phyloP scores from a whole-genome alignment of 2,888 invertebrate genomes.

The Protophormia terraenovae region DNA sequence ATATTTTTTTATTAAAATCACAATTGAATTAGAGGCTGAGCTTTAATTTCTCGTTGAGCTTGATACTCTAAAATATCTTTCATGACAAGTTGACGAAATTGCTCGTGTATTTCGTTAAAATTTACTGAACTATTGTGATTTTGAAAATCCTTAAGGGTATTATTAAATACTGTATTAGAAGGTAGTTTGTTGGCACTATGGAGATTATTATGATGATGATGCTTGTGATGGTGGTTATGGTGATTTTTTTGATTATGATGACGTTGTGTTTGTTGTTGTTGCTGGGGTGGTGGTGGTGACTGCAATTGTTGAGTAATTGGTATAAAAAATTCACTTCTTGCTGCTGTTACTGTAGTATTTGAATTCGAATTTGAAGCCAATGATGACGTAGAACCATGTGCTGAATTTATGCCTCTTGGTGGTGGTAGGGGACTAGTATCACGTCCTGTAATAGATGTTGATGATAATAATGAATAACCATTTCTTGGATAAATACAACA shows the following conservation, averaged over 20 bases:
- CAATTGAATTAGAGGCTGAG: slow-evolving; percentile 78
- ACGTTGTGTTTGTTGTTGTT: slow-evolving; percentile 47
- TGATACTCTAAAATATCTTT: slow-evolving; percentile 75
- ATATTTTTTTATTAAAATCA: slow-evolving; percentile 69
- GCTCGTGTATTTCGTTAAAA: slow-evolving; percentile 76
- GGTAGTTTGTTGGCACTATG: slow-evolving; percentile 65
- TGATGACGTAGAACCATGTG: slow-evolving; percentile 46
- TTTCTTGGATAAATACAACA: slow-evolving; percentile 69
- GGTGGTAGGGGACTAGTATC: slow-evolving; percentile 66
- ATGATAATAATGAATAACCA: slow-evolving; percentile 69
- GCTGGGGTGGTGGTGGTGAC: slow-evolving; percentile 37
- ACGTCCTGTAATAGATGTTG: slow-evolving; percentile 71
- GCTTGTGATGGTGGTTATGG: slow-evolving; percentile 8
- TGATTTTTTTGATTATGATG: slow-evolving; percentile 3
- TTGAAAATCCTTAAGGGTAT: slow-evolving; percentile 54
- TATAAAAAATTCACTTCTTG: slow-evolving; percentile 67
- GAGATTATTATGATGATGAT: slow-evolving; percentile 22
- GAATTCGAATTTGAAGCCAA: slow-evolving; percentile 39
- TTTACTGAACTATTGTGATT: slow-evolving; percentile 66
- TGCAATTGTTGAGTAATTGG: slow-evolving; percentile 48
- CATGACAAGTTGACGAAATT: slow-evolving; percentile 75
- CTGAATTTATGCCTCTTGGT: slow-evolving; percentile 60
- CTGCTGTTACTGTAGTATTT: neutral
- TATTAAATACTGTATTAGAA: slow-evolving; percentile 65
- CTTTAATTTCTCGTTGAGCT: slow-evolving; percentile 71